phyloP scores from a whole-genome alignment of 2,113 vertebrate genomes.

The Nothoprocta pentlandii region DNA sequence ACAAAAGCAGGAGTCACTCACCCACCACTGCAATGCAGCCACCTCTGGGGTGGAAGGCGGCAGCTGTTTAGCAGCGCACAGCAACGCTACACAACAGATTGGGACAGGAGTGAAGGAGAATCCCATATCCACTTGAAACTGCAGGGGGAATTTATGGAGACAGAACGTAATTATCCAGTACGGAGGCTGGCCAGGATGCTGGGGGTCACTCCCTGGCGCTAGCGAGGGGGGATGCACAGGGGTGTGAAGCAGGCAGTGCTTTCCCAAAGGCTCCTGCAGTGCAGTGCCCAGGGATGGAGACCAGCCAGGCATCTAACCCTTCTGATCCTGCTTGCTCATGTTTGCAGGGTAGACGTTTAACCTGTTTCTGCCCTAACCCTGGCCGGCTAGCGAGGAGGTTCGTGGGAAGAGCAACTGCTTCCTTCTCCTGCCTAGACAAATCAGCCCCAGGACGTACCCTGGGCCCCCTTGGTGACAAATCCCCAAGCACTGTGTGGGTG shows the following conservation, averaged over 20 bases:
- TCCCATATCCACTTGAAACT: slow-evolving; percentile 67
- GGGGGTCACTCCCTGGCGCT: not conserved
- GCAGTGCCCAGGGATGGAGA: not conserved
- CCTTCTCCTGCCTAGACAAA: not conserved
- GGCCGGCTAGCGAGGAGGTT: not conserved
- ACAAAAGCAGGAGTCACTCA: slow-evolving; percentile 67
- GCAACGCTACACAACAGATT: slow-evolving; percentile 41
- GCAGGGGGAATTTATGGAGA: slow-evolving; percentile 65
- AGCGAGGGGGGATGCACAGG: not conserved
- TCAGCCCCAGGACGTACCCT: not conserved
- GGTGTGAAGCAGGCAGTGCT: not conserved
- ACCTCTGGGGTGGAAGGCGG: slow-evolving; percentile 59
- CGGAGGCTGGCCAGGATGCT: not conserved
- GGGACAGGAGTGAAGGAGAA: slow-evolving; percentile 61
- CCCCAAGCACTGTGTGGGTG: accelerated
- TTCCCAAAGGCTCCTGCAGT: not conserved
- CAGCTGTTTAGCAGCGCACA: not conserved
- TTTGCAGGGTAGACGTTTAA: not conserved
- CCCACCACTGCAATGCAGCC: slow-evolving; percentile 68
- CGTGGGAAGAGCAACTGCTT: not conserved
- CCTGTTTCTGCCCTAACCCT: not conserved
- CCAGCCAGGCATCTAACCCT: not conserved
- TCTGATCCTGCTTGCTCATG: not conserved
- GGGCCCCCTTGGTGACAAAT: not conserved
- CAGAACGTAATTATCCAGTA: slow-evolving; percentile 30